Evolutionary conservation across 37 sponge, comb jelly and placozoan species (phyloP).

Genomic region (Amphimedon queenslandica): DNA sequence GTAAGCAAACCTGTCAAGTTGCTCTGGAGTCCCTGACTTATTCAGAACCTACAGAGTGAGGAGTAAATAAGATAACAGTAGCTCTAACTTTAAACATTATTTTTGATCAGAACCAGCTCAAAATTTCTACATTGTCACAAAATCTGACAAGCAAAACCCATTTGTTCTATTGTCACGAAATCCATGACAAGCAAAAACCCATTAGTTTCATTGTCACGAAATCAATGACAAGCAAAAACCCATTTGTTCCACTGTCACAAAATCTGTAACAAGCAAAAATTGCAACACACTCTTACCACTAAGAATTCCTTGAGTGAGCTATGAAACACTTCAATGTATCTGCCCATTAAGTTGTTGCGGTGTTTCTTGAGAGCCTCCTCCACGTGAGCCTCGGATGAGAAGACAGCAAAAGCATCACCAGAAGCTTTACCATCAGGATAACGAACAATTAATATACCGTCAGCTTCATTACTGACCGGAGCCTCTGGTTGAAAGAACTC

Average conservation of each 20-base stretch:
- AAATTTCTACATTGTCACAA: too few species aligned
- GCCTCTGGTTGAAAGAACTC: constrained; percentile 35
- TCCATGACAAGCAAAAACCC: too few species aligned
- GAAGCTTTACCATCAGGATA: constrained; percentile 47
- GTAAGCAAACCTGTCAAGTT: constrained; percentile 11
- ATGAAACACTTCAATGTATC: constrained; percentile 71
- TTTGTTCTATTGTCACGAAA: too few species aligned
- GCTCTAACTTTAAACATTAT: background rate
- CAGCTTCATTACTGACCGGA: constrained; percentile 16
- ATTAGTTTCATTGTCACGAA: too few species aligned
- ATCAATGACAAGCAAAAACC: too few species aligned
- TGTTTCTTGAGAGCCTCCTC: constrained; percentile 49
- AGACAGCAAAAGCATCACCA: constrained; percentile 71
- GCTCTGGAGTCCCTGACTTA: constrained; percentile 23
- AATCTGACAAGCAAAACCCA: too few species aligned
- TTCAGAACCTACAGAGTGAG: constrained; percentile 30
- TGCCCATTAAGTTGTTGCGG: constrained; percentile 30
- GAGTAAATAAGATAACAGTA: background rate
- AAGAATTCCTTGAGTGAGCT: constrained; percentile 59
- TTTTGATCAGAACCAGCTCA: too few species aligned
- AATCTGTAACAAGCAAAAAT: too few species aligned
- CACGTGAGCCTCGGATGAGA: constrained; percentile 37
- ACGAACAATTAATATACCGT: constrained; percentile 43
- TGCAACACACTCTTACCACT: too few species aligned
- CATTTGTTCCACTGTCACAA: too few species aligned